These are phyloP conservation scores for Drosophila rubida DNA, from an alignment of 2,888 invertebrate species.

Conservation along the genomic window DNA sequence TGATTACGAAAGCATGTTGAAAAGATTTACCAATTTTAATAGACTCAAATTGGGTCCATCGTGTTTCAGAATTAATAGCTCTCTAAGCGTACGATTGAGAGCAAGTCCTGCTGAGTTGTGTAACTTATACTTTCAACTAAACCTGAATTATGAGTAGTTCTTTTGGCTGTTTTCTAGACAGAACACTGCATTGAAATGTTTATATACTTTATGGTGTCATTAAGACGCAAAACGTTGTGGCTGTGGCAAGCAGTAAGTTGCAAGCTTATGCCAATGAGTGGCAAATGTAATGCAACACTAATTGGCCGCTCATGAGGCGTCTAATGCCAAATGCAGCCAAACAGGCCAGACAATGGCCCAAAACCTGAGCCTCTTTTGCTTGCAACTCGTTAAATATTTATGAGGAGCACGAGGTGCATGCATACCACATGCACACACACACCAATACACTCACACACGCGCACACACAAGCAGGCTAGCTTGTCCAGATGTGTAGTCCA, in stretches of 20 bases:
- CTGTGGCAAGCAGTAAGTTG: constrained; percentile 6
- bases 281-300: constrained; percentile 78
- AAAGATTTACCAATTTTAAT: background rate
- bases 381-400: constrained; percentile 80
- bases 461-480: constrained; percentile 22
- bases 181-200: constrained; percentile 33
- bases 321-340: constrained; percentile 66
- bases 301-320: constrained; percentile 77
- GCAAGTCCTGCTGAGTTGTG: background rate
- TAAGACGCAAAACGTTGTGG: constrained; percentile 44
- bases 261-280: constrained; percentile 60
- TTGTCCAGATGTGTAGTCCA: constrained; percentile 80
- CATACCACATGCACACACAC: constrained; percentile 49
- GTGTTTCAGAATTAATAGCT: too few relatives aligned
- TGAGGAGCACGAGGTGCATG: constrained; percentile 79
- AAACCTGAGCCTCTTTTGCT: constrained; percentile 1
- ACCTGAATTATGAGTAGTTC: background rate
- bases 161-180: background rate
- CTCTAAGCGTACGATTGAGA: too few relatives aligned
- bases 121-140: constrained; percentile 39
- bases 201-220: constrained; percentile 58
- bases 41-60: too few relatives aligned
- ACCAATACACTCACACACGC: constrained; percentile 3
- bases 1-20: background rate
- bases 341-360: constrained; percentile 63